Conservation (phyloP, 92 coral and sea anemone genomes). For the Heteractis magnifica region DNA sequence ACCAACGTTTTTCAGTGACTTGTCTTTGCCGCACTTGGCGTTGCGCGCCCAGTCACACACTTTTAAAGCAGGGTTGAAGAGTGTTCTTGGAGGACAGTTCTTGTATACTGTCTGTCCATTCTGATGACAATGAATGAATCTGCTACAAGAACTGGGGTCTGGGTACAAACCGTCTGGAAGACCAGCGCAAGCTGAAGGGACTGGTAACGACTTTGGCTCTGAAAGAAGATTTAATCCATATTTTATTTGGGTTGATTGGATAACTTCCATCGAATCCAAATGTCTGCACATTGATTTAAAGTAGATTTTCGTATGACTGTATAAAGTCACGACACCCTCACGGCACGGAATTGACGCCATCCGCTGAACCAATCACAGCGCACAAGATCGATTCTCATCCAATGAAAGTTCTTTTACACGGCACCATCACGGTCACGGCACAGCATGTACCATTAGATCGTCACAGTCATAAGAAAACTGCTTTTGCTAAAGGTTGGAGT, state of each 20-base stretch:
- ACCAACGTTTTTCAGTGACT: background rate
- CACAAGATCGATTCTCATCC: no score
- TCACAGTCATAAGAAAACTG: no score
- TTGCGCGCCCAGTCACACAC: conserved; percentile 21
- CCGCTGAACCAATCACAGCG: no score
- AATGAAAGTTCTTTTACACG: no score
- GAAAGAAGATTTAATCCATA: background rate
- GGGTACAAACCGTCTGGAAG: conserved; percentile 30
- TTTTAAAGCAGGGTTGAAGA: conserved; percentile 3
- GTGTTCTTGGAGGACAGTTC: conserved; percentile 21
- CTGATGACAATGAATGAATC: conserved; percentile 23
- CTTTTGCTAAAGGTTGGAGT: no score
- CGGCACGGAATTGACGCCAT: no score
- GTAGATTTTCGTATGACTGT: no score
- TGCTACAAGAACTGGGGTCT: conserved; percentile 21
- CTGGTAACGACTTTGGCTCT: conserved; percentile 19
- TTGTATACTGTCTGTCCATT: conserved; percentile 1
- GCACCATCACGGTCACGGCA: no score
- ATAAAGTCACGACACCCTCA: no score
- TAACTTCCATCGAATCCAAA: no score
- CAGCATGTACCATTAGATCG: no score
- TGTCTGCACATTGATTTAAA: no score
- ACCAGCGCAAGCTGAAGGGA: conserved; percentile 1
- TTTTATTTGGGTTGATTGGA: background rate
- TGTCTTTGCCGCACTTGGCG: background rate